phyloP scores from a whole-genome alignment of 1,140 invertebrate species.

The Araneus ventricosus region DNA sequence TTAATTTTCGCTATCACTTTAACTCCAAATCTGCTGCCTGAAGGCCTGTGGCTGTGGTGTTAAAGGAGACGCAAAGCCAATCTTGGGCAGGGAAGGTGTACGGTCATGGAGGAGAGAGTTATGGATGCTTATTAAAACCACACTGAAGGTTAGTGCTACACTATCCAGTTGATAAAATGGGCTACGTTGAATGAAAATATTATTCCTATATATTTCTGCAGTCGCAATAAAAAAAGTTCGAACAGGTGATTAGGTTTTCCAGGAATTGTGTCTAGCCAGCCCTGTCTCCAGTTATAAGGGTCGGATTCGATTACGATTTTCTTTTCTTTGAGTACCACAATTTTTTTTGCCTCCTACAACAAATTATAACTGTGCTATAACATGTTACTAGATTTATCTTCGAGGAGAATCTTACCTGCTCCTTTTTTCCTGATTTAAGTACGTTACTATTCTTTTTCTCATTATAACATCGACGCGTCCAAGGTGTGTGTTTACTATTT shows the following conservation, averaged over 20 bases:
- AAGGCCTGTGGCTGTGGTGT: not conserved
- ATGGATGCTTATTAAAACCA: constrained; percentile 62
- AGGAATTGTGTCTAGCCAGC: constrained; percentile 24
- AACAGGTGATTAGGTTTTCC: constrained; percentile 70
- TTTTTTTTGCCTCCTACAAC: not conserved
- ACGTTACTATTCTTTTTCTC: not conserved
- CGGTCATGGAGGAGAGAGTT: constrained; percentile 38
- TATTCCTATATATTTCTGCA: constrained; percentile 61
- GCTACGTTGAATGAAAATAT: constrained; percentile 62
- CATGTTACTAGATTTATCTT: not conserved
- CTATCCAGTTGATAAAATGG: constrained; percentile 56
- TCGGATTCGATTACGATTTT: constrained; percentile 2
- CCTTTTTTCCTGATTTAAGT: not conserved
- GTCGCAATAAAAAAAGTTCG: constrained; percentile 69
- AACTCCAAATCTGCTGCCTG: constrained; percentile 12
- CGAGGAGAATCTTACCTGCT: not conserved
- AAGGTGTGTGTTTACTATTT: too few relatives aligned
- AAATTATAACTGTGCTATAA: constrained; percentile 25
- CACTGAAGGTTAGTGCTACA: constrained; percentile 65
- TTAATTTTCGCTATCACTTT: constrained; percentile 26
- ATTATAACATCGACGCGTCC: too few relatives aligned
- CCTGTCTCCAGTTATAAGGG: constrained; percentile 16
- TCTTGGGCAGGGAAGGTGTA: not conserved
- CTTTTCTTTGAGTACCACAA: not conserved
- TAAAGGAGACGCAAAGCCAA: constrained; percentile 43